A percentile compares a stretch with the other conserved stretches of the same genome.
These are phyloP conservation scores for Erebia palarica DNA, from an alignment of 2,888 invertebrate genomes.

Conservation along the genomic window DNA sequence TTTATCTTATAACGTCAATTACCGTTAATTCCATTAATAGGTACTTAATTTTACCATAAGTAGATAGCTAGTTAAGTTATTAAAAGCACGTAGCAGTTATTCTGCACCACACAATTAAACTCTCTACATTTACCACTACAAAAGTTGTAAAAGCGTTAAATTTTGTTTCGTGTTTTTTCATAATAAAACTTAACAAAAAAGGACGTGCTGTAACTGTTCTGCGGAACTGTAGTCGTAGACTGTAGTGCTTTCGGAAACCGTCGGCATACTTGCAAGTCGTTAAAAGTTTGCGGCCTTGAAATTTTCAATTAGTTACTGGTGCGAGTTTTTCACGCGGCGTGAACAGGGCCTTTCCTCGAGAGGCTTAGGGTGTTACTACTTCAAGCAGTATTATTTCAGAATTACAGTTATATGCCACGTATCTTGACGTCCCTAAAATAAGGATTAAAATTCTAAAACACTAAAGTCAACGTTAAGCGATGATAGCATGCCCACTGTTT, in stretches of 20 bases:
- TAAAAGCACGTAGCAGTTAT: not conserved
- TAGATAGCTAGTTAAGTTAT: not conserved
- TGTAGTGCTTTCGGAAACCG: slow-evolving; percentile 11
- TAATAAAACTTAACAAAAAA: slow-evolving; percentile 3
- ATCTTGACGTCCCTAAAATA: too few relatives aligned
- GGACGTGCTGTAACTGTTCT: not conserved
- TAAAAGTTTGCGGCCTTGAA: slow-evolving; percentile 30
- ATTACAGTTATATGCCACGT: too few relatives aligned
- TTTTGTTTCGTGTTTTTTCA: slow-evolving; percentile 3
- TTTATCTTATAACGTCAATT: too few relatives aligned
- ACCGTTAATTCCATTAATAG: too few relatives aligned
- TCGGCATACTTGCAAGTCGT: slow-evolving; percentile 23
- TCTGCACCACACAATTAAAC: not conserved
- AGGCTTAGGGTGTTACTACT: slow-evolving; percentile 37
- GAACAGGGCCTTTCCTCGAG: slow-evolving; percentile 53
- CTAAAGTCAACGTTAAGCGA: too few relatives aligned
- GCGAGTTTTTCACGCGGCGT: slow-evolving; percentile 35
- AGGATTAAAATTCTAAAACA: too few relatives aligned
- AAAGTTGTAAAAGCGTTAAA: slow-evolving; percentile 2
- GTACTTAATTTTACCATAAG: not conserved
- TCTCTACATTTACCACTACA: not conserved
- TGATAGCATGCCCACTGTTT: slow-evolving; percentile 50
- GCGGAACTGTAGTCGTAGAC: slow-evolving; percentile 12
- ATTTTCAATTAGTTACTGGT: slow-evolving; percentile 29
- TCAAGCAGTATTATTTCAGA: too few relatives aligned